Percentiles rank a stretch among this genome's conserved stretches.
Conservation (phyloP, 2,113 vertebrate species). For the Nasalis larvatus region DNA sequence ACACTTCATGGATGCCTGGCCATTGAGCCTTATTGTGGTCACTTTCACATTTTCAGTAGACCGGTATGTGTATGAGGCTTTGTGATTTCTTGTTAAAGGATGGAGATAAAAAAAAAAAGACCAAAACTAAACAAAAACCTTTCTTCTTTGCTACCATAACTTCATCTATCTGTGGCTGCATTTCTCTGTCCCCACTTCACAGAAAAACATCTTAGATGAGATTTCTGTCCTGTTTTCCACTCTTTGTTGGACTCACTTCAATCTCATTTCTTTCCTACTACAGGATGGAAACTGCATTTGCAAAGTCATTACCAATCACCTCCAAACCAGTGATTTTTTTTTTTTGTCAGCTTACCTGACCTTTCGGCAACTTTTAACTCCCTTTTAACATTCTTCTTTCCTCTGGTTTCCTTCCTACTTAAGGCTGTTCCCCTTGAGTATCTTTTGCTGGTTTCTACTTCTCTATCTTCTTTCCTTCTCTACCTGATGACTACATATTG, state of each 20-base stretch:
- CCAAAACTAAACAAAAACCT: neutral
- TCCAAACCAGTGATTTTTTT: neutral
- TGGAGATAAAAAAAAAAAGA: neutral
- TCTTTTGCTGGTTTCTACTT: neutral
- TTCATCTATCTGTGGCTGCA: neutral
- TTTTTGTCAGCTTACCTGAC: neutral
- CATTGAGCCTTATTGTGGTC: neutral
- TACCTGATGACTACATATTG: neutral
- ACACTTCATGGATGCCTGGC: neutral
- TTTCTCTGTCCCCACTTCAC: neutral
- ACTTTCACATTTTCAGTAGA: neutral
- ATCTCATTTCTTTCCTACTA: neutral
- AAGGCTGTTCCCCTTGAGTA: neutral
- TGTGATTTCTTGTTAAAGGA: slow-evolving; percentile 3
- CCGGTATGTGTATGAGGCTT: neutral
- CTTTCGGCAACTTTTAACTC: neutral
- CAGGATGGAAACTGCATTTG: neutral
- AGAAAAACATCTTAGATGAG: neutral
- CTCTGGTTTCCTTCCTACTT: neutral
- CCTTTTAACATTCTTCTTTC: neutral
- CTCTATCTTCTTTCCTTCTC: neutral
- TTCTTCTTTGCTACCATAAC: neutral
- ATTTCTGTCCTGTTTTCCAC: neutral
- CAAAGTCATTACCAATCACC: neutral
- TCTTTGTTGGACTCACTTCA: neutral